Evolutionary conservation across 2,888 invertebrate genomes (phyloP), one percentile per base, ranked within the genome.

Genomic region (Mellilla xanthometata): DNA sequence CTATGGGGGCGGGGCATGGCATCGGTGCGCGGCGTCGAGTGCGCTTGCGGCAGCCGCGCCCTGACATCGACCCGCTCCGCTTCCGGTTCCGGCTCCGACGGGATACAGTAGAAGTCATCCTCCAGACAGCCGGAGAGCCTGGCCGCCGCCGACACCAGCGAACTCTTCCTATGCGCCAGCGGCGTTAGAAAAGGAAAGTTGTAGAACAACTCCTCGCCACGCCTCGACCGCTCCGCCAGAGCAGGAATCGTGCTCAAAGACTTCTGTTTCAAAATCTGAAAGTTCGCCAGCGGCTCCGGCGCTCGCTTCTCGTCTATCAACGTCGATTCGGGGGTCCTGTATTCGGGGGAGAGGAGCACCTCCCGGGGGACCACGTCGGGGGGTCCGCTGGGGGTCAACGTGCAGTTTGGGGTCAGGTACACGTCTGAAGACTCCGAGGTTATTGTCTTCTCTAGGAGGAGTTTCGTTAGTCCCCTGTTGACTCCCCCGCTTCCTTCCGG

Each of bases 101-200:
- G 76, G 26, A 86, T 72, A 67, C 83, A 80, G 65, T 86, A 88
- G 69, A 90, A 85, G 65, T 88, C 87, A 66, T 87, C 89, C 69
- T 89, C 88, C 28, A 84, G 61, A 51, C 86, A 86, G 6, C 88
- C 87, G 15, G 85, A 78, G 33, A 85, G 74, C 0, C 86, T 54
- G 48, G 67, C 65, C 39, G 81, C 77, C 49, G 73, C 68, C 34
- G 80, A 69, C 31, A 79, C 72, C 5, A 84, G 72, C 11, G 88
- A 89, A 59, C 73, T 81, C 76, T 88, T 89, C 2, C 92, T 68
- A 65, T 90, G 87, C 42, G 91, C 90, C 29, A 91, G 81, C 35
- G 93, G 93, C 45, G 93, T 92, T 53, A 92, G 72, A 63, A 92
- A 92, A 39, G 89, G 90, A 47, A 90, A 90, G 67, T 90, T 90